phyloP scores from a whole-genome alignment of 1,140 invertebrate species.

The Parapsyche elsis region DNA sequence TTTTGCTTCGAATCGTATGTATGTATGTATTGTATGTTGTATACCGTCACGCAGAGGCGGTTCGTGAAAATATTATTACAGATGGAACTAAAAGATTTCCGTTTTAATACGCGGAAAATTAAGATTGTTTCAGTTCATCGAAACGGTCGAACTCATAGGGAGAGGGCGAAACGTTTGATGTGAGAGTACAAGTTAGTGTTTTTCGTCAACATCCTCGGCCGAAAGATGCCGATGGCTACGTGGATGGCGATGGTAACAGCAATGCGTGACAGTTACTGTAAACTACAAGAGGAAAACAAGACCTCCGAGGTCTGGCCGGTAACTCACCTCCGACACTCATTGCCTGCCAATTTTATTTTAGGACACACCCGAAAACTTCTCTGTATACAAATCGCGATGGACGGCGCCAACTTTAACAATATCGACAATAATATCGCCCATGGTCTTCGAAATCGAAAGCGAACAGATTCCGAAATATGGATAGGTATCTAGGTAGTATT shows the following conservation, averaged over 20 bases:
- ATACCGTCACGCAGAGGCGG: too few relatives aligned
- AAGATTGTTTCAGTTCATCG: not conserved
- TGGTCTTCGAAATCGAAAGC: not conserved
- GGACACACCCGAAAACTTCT: slow-evolving; percentile 30
- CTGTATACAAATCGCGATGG: slow-evolving; percentile 5
- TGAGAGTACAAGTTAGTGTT: slow-evolving; percentile 15
- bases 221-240: not conserved
- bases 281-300: slow-evolving; percentile 38
- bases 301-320: slow-evolving; percentile 20
- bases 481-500: too few relatives aligned
- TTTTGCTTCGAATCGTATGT: too few relatives aligned
- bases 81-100: not conserved
- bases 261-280: slow-evolving; percentile 43
- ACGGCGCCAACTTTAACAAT: slow-evolving; percentile 15
- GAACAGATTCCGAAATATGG: too few relatives aligned
- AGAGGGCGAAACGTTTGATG: not conserved
- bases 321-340: slow-evolving; percentile 35
- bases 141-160: not conserved
- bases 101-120: not conserved
- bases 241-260: slow-evolving; percentile 32
- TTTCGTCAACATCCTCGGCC: slow-evolving; percentile 39
- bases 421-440: not conserved
- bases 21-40: too few relatives aligned
- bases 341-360: slow-evolving; percentile 45
- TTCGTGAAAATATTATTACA: too few relatives aligned